These are phyloP conservation scores for Aplysina aerophoba DNA, from an alignment of 37 sponge, comb jelly and placozoan genomes.

Conservation along the genomic window DNA sequence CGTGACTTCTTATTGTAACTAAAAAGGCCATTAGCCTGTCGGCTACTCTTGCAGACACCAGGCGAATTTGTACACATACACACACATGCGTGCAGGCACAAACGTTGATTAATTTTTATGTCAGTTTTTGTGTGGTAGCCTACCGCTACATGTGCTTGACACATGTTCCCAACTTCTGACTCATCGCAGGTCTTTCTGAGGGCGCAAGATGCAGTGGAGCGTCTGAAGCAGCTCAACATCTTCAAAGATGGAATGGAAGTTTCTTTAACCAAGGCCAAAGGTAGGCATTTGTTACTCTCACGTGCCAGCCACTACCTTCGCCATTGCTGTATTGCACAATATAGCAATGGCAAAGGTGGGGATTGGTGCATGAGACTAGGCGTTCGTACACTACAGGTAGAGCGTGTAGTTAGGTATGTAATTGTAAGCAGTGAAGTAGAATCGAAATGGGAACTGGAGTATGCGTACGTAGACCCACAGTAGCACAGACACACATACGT, in stretches of 20 bases:
- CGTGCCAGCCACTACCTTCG: no score
- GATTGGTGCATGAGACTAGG: background rate
- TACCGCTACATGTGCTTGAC: no score
- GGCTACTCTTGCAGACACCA: no score
- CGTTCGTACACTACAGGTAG: background rate
- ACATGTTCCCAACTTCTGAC: background rate
- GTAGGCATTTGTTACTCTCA: background rate
- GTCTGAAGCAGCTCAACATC: slow-evolving; percentile 40
- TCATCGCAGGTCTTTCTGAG: background rate
- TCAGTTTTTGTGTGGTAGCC: no score
- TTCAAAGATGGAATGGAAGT: slow-evolving; percentile 55
- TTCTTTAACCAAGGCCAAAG: background rate
- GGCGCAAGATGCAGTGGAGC: background rate
- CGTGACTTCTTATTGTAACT: no score
- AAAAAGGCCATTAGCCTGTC: no score
- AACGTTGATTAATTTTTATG: no score
- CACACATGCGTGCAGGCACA: no score
- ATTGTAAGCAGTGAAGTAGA: background rate
- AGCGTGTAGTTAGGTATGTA: background rate
- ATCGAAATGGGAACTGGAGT: background rate
- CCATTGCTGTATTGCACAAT: no score
- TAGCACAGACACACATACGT: no score
- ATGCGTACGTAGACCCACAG: no score
- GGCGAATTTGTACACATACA: no score
- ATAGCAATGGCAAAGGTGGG: background rate